Conservation (phyloP, 2,888 invertebrate species). For the Meta bourneti region DNA sequence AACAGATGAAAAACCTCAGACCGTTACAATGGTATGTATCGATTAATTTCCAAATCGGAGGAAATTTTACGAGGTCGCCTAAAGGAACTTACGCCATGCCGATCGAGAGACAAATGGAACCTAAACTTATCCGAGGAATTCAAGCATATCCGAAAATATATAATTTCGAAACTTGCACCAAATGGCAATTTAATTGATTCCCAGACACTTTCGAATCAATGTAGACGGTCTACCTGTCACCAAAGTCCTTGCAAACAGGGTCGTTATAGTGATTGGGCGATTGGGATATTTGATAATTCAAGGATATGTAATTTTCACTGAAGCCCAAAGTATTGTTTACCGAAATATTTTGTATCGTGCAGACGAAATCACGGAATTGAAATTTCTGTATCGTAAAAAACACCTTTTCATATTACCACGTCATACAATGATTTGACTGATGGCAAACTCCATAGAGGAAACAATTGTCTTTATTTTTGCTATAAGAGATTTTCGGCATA, state of each 20-base stretch:
- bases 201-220: not conserved
- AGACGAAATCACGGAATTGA: no score
- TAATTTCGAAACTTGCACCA: constrained; percentile 22
- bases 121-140: constrained; percentile 1
- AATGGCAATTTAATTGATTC: constrained; percentile 51
- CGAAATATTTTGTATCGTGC: not conserved
- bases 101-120: not conserved
- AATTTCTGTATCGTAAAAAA: no score
- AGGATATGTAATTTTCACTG: not conserved
- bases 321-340: not conserved
- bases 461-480: no score
- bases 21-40: not conserved
- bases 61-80: not conserved
- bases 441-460: no score
- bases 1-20: not conserved
- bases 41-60: not conserved
- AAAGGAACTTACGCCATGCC: not conserved
- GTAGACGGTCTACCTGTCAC: not conserved
- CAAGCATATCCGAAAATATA: constrained; percentile 34
- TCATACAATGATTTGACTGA: no score
- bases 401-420: no score
- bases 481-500: no score
- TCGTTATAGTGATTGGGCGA: not conserved
- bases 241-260: not conserved
- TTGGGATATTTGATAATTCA: not conserved